Evolutionary conservation across 2,113 vertebrate species (phyloP).

Genomic region (Archocentrus centrarchus): DNA sequence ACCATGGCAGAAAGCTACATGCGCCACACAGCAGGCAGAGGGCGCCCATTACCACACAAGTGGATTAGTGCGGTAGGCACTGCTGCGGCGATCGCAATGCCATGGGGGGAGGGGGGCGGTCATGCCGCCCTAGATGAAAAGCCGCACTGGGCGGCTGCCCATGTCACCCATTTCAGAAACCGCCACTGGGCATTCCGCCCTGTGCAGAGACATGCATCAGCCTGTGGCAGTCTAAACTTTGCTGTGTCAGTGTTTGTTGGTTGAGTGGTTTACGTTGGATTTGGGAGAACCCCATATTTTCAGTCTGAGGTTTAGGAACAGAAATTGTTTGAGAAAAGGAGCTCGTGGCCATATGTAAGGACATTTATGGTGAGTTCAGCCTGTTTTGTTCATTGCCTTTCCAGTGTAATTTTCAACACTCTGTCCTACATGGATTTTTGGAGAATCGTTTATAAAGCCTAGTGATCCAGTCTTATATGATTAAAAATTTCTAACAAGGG

Average conservation of each 20-base stretch:
- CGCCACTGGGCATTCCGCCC: conserved; percentile 60
- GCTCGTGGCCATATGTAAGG: accelerated
- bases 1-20: no score
- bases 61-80: no score
- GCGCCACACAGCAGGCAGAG: no score
- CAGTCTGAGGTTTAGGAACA: background rate
- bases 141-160: no score
- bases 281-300: background rate
- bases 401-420: background rate
- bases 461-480: background rate
- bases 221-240: background rate
- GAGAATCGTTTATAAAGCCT: background rate
- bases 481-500: background rate
- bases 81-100: no score
- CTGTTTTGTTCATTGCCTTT: background rate
- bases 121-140: no score
- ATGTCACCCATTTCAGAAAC: no score
- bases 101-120: no score
- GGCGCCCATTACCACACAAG: no score
- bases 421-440: background rate
- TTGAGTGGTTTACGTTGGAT: background rate
- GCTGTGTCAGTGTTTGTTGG: background rate
- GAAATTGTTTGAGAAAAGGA: background rate
- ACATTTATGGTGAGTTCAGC: background rate
- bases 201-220: background rate